Evolutionary conservation across 2,797 vertebrate genomes (phyloP), one percentile per base, ranked within the genome.

Genomic region (Carapus acus): DNA sequence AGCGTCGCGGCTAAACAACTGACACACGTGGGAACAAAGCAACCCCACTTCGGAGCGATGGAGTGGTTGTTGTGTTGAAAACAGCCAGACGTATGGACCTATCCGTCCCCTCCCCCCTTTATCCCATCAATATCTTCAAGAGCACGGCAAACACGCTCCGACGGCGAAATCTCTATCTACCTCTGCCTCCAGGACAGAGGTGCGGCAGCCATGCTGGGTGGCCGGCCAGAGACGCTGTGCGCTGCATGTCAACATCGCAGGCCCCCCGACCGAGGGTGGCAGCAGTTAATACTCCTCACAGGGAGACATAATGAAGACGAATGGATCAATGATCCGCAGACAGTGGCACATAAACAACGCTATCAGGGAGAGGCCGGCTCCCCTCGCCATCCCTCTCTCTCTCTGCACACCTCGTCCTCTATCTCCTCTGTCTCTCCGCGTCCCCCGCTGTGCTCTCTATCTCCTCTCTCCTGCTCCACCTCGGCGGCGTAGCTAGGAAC

Each of bases 221-320:
- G 52, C 51, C 52, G 58, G 23, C n/a, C 38, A 29, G 33, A 62
- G 42, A 47, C 56, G 48, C 45, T 6, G 36, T 71, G 71, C 22
- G n/a, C 33, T 66, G 70, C 75, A 69, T 76, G 73, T 83, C 70
- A 62, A 66, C 69, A 68, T 39, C 11, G 69, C 54, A 67, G 58
- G 46, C 46, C 39, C 43, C n/a, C 65, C 66, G 51, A 72, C 70
- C 54, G 67, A 81, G 78, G 58, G 61, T 79, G 75, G 74, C 74
- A 74, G 73, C 63, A 71, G 68, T 75, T 82, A 83, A 83, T 80
- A 73, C 67, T 80, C 71, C 71, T 77, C 76, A 72, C 57, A 67
- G 63, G 57, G 67, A 58, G 65, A 59, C n/a, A 7, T 79, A 83
- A 86, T 81, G 76, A 86, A 85, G 80, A 86, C 12, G 63, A 85